Percentiles rank a stretch among this genome's conserved stretches.
These are phyloP conservation scores for Lepidocyrtoides sp. DNA, from an alignment of 2,888 invertebrate species.

Conservation along the genomic window DNA sequence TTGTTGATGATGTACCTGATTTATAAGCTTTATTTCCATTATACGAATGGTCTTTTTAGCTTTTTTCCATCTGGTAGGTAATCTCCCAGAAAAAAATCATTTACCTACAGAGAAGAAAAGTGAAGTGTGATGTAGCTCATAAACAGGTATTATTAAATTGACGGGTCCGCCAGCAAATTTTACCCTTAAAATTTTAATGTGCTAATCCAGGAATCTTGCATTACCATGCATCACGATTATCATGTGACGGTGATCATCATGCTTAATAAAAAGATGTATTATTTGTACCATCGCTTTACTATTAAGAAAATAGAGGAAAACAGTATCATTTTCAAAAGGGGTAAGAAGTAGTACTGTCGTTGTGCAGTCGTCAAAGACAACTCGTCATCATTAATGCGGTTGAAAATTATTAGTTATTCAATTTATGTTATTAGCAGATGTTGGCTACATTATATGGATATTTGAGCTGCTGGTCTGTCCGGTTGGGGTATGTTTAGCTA, in stretches of 20 bases:
- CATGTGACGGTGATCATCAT: background rate
- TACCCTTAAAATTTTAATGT: constrained; percentile 65
- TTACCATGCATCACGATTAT: constrained; percentile 36
- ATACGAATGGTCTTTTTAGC: background rate
- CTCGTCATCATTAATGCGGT: background rate
- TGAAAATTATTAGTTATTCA: background rate
- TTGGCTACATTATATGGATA: no score
- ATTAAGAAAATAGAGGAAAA: background rate
- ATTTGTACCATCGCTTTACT: background rate
- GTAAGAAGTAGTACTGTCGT: background rate
- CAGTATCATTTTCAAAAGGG: background rate
- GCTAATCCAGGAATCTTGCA: constrained; percentile 69
- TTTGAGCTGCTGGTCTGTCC: no score
- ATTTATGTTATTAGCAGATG: no score
- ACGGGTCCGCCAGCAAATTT: constrained; percentile 48
- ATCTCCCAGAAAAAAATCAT: constrained; percentile 64
- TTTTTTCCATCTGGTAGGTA: constrained; percentile 1
- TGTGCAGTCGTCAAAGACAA: background rate
- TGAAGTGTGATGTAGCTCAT: constrained; percentile 26
- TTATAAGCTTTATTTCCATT: constrained; percentile 25
- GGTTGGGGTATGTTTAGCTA: no score
- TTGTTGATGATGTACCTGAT: background rate
- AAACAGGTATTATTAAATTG: constrained; percentile 57
- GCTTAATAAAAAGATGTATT: constrained; percentile 29
- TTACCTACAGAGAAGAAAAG: constrained; percentile 75